Evolutionary conservation across 2,888 invertebrate species (phyloP).

Genomic region (Plebejus melissa): DNA sequence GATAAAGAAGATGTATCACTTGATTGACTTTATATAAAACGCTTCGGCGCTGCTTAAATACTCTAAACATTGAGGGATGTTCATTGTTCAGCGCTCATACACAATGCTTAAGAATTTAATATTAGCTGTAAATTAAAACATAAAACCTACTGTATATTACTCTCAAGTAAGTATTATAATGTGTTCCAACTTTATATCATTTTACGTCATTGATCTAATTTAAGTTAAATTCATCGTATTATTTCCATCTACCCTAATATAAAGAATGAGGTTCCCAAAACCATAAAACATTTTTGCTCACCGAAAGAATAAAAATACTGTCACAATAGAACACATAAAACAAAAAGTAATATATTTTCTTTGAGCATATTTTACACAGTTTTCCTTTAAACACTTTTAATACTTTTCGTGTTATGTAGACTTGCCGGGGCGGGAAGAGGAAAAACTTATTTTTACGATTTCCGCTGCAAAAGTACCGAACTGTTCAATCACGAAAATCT

Average conservation of each 20-base stretch:
- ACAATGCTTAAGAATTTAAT: background rate
- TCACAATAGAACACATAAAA: slow-evolving; percentile 9
- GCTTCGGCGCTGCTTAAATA: slow-evolving; percentile 4
- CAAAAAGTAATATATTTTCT: slow-evolving; percentile 6
- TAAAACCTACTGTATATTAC: background rate
- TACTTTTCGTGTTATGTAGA: slow-evolving; percentile 14
- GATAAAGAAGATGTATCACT: slow-evolving; percentile 36
- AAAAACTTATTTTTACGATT: slow-evolving; percentile 76
- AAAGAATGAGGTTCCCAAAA: background rate
- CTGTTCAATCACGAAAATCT: slow-evolving; percentile 60
- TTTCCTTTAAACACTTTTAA: slow-evolving; percentile 21
- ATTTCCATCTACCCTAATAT: background rate
- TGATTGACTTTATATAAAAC: slow-evolving; percentile 32
- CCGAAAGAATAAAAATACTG: background rate
- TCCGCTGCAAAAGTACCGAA: slow-evolving; percentile 63
- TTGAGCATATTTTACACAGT: slow-evolving; percentile 11
- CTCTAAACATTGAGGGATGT: slow-evolving; percentile 5
- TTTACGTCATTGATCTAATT: too few species aligned
- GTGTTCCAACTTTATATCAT: too few species aligned
- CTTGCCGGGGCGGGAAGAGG: slow-evolving; percentile 40
- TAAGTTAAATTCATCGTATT: too few species aligned
- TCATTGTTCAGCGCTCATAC: background rate
- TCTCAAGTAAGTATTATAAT: background rate
- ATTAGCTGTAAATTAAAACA: background rate
- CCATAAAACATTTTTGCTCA: background rate